A percentile compares a stretch with the other conserved stretches of the same genome.
These are phyloP conservation scores for Typhlomys cinereus DNA, from an alignment of 2,113 vertebrate genomes.

Conservation along the genomic window DNA sequence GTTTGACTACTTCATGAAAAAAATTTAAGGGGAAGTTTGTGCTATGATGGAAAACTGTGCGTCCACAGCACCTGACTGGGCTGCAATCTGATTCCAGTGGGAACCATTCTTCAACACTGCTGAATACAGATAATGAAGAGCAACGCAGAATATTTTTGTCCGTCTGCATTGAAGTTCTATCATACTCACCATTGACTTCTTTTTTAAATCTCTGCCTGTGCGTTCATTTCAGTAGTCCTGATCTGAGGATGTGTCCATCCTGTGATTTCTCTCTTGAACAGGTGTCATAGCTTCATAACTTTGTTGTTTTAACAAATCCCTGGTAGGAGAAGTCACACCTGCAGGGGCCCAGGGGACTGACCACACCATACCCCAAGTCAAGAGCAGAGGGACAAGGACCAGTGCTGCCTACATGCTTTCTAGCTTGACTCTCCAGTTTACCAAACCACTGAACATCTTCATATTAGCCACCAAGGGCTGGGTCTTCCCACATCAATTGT, in stretches of 20 bases:
- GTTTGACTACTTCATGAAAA: neutral
- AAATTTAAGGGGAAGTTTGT: neutral
- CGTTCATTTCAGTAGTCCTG: neutral
- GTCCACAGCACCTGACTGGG: accelerated
- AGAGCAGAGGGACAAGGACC: too few species aligned
- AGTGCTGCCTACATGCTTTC: too few species aligned
- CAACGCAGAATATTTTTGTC: neutral
- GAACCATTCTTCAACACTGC: neutral
- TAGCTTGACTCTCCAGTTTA: too few species aligned
- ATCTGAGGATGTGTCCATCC: neutral
- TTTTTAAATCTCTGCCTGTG: neutral
- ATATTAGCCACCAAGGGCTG: too few species aligned
- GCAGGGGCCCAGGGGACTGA: too few species aligned
- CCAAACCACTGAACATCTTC: too few species aligned
- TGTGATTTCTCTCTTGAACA: constrained; percentile 4
- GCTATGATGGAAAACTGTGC: neutral
- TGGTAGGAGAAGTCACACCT: too few species aligned
- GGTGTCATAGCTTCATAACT: too few species aligned
- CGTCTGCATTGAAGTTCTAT: neutral
- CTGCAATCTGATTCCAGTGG: neutral
- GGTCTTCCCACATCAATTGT: too few species aligned
- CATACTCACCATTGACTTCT: too few species aligned
- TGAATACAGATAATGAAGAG: neutral
- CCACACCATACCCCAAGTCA: too few species aligned
- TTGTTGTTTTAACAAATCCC: too few species aligned